phyloP scores from a whole-genome alignment of 2,113 vertebrate species.

The Lamprologus speciosus region DNA sequence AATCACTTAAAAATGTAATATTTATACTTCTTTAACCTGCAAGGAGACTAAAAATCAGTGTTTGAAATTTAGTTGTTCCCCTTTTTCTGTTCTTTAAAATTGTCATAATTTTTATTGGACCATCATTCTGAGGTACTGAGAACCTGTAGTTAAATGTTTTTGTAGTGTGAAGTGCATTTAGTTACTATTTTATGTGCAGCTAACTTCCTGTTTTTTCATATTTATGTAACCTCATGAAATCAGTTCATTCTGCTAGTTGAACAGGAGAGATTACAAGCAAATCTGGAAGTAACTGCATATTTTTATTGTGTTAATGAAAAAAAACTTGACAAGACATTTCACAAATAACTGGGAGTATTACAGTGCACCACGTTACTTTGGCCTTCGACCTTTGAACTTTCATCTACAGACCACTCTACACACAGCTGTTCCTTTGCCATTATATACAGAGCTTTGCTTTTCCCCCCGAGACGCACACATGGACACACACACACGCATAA shows the following conservation, averaged over 20 bases:
- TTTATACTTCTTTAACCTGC: not conserved
- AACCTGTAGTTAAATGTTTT: not conserved
- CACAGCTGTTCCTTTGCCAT: slow-evolving; percentile 27
- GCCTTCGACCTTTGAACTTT: slow-evolving; percentile 54
- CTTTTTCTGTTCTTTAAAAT: not conserved
- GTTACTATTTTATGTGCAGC: not conserved
- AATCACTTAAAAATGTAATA: not conserved
- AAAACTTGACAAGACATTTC: slow-evolving; percentile 65
- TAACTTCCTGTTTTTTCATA: not conserved
- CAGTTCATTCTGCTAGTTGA: not conserved
- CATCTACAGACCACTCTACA: slow-evolving; percentile 30
- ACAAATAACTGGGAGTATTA: slow-evolving; percentile 67
- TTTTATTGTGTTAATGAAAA: slow-evolving; percentile 79
- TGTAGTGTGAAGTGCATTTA: not conserved
- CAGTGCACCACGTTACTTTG: slow-evolving; percentile 70
- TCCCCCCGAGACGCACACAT: not conserved
- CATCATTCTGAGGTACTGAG: not conserved
- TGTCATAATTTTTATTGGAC: not conserved
- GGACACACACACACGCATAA: not conserved
- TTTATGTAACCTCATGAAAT: not conserved
- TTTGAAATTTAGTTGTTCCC: not conserved
- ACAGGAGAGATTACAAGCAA: not conserved
- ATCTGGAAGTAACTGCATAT: slow-evolving; percentile 60
- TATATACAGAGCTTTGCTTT: slow-evolving; percentile 51
- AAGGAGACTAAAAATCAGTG: not conserved